Conservation (phyloP, 2,888 invertebrate genomes). For the Troides helena region DNA sequence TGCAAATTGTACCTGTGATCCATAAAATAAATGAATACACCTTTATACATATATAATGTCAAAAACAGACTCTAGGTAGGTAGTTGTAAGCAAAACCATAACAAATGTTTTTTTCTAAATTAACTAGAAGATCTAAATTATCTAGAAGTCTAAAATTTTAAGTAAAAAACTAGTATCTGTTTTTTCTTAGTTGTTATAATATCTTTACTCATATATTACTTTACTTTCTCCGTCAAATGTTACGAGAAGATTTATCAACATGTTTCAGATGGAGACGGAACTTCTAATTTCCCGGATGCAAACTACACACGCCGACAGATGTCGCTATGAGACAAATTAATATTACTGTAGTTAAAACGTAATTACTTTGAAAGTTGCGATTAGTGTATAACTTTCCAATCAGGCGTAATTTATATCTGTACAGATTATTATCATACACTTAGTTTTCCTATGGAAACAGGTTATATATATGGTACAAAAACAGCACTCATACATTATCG, state of each 20-base stretch:
- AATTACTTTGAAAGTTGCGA: constrained; percentile 38
- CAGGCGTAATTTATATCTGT: constrained; percentile 40
- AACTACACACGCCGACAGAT: constrained; percentile 22
- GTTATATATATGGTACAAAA: neutral
- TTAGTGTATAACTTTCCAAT: constrained; percentile 40
- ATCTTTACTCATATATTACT: too few species aligned
- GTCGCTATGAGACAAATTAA: constrained; percentile 33
- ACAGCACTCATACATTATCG: neutral
- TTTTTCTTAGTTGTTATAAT: too few species aligned
- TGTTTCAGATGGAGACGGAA: neutral
- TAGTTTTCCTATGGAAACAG: constrained; percentile 3
- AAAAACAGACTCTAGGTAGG: too few species aligned
- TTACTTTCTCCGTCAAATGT: too few species aligned
- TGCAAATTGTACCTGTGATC: too few species aligned
- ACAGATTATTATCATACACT: constrained; percentile 37
- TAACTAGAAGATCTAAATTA: too few species aligned
- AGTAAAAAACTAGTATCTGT: too few species aligned
- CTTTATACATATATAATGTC: too few species aligned
- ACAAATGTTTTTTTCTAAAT: too few species aligned
- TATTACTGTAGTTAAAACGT: constrained; percentile 34
- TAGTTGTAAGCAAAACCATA: too few species aligned
- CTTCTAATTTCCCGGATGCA: constrained; percentile 14
- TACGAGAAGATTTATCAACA: neutral
- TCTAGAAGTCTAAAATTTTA: too few species aligned
- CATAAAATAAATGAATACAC: too few species aligned